Percentiles rank a stretch among this genome's conserved stretches.
phyloP scores from a whole-genome alignment of 1,140 invertebrate genomes.

The Babylonia areolata region DNA sequence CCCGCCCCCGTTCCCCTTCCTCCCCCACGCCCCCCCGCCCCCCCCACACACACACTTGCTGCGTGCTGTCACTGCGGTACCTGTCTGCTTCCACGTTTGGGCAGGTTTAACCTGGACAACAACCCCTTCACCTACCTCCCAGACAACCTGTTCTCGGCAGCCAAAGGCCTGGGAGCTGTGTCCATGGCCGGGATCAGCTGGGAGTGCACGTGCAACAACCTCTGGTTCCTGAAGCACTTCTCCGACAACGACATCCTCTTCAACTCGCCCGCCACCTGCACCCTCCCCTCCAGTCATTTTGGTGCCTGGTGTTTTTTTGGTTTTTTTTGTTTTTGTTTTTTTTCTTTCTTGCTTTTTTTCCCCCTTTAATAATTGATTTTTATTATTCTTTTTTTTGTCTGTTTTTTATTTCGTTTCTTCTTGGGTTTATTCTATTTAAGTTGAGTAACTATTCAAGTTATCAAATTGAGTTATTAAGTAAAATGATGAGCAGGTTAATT shows the following conservation, averaged over 20 bases:
- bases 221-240: conserved; percentile 43
- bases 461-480: too few relatives aligned
- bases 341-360: background rate
- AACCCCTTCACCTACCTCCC: conserved; percentile 47
- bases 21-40: too few relatives aligned
- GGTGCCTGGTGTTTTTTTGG: conserved; percentile 35
- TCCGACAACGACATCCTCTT: conserved; percentile 42
- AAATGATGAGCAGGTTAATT: too few relatives aligned
- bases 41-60: too few relatives aligned
- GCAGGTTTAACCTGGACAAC: conserved; percentile 41
- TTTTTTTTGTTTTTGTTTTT: background rate
- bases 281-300: conserved; percentile 32
- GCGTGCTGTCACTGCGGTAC: too few relatives aligned
- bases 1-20: too few relatives aligned
- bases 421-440: too few relatives aligned
- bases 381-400: background rate
- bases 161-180: conserved; percentile 35
- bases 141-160: conserved; percentile 39
- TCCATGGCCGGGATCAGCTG: conserved; percentile 47
- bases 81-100: too few relatives aligned
- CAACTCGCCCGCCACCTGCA: conserved; percentile 43
- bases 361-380: background rate
- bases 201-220: conserved; percentile 48
- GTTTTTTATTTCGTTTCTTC: background rate
- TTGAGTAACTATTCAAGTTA: too few relatives aligned